phyloP scores from a whole-genome alignment of 2,797 vertebrate species.

The Chelon auratus region DNA sequence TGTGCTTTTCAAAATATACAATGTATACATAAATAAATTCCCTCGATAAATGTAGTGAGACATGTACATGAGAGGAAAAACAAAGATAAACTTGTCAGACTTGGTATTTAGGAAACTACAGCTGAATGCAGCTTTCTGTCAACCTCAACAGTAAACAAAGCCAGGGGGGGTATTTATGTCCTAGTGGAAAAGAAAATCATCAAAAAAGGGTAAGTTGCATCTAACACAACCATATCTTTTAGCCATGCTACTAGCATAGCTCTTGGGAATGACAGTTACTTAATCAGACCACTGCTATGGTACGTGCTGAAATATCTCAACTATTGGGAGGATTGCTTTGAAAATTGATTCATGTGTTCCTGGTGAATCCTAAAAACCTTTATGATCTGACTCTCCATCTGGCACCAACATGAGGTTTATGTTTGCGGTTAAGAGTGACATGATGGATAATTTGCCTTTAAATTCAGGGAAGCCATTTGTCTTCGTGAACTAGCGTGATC shows the following conservation, averaged over 20 bases:
- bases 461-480: not conserved
- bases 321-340: not conserved
- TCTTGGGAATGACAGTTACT: not conserved
- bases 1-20: slow-evolving; percentile 19
- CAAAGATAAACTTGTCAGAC: slow-evolving; percentile 8
- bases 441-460: not conserved
- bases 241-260: not conserved
- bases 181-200: not conserved
- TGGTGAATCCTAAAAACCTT: not conserved
- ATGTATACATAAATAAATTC: slow-evolving; percentile 10
- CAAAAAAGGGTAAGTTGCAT: slow-evolving; percentile 4
- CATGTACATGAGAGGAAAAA: slow-evolving; percentile 13
- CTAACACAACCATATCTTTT: not conserved
- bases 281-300: not conserved
- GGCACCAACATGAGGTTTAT: not conserved
- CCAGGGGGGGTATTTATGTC: slow-evolving; percentile 27
- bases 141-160: slow-evolving; percentile 20
- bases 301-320: not conserved
- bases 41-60: not conserved
- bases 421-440: not conserved
- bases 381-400: not conserved
- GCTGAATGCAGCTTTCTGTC: slow-evolving; percentile 22
- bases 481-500: not conserved
- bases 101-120: slow-evolving; percentile 19
- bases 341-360: not conserved